These are phyloP conservation scores for Scaptomyza graminum DNA, from an alignment of 1,140 invertebrate genomes.

Conservation along the genomic window DNA sequence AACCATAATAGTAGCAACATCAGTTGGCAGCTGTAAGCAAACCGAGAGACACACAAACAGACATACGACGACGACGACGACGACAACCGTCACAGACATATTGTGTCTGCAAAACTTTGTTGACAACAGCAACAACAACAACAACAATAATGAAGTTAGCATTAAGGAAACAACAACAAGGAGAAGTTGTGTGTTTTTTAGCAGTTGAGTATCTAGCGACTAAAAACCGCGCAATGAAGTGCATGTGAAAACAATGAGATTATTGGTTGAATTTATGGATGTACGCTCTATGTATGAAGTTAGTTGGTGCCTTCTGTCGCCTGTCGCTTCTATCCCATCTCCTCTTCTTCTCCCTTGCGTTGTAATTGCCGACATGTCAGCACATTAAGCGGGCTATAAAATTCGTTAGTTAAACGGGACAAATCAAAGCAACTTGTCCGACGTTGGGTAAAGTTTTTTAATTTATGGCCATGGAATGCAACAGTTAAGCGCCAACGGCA, in stretches of 20 bases:
- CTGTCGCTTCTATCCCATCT: neutral
- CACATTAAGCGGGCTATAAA: constrained; percentile 79
- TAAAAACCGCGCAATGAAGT: constrained; percentile 70
- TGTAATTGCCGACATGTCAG: constrained; percentile 78
- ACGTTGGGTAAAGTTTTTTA: constrained; percentile 67
- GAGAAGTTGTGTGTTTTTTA: constrained; percentile 44
- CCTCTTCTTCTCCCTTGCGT: constrained; percentile 19
- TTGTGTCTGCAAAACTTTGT: constrained; percentile 80
- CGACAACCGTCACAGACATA: constrained; percentile 68
- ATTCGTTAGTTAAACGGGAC: constrained; percentile 57
- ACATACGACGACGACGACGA: constrained; percentile 42
- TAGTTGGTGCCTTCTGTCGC: neutral
- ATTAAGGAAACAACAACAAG: constrained; percentile 43
- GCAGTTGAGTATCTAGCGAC: constrained; percentile 30
- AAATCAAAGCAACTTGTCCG: constrained; percentile 79
- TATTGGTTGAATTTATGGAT: constrained; percentile 79
- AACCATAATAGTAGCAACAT: constrained; percentile 81
- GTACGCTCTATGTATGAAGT: constrained; percentile 51
- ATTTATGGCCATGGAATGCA: constrained; percentile 73
- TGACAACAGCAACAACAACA: constrained; percentile 59
- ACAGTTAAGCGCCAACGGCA: constrained; percentile 71
- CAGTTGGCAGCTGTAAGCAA: constrained; percentile 75
- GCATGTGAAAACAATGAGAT: constrained; percentile 79
- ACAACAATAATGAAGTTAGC: constrained; percentile 20
- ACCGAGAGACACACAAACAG: constrained; percentile 34